Conservation (phyloP, 2,888 invertebrate species). For the Rhimphoctona megacephalus region DNA sequence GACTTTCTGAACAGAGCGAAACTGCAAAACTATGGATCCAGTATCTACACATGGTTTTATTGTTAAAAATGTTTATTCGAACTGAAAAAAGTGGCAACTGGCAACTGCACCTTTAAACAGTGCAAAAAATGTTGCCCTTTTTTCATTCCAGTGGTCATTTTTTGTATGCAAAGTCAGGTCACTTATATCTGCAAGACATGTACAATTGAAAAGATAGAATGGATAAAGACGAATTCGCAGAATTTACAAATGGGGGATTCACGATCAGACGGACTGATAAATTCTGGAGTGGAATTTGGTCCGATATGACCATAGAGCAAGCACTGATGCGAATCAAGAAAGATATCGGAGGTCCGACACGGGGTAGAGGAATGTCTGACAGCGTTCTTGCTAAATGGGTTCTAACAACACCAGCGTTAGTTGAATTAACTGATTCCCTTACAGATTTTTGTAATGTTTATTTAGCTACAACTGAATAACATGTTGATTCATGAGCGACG, state of each 20-base stretch:
- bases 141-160: slow-evolving; percentile 39
- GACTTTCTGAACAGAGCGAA: slow-evolving; percentile 3
- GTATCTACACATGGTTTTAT: slow-evolving; percentile 21
- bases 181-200: slow-evolving; percentile 33
- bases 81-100: slow-evolving; percentile 33
- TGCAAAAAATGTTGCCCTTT: slow-evolving; percentile 43
- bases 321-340: slow-evolving; percentile 16
- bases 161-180: slow-evolving; percentile 30
- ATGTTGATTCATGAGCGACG: slow-evolving; percentile 72
- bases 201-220: slow-evolving; percentile 28
- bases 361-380: slow-evolving; percentile 16
- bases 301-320: slow-evolving; percentile 32
- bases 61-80: slow-evolving; percentile 31
- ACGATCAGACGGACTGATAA: slow-evolving; percentile 25
- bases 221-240: slow-evolving; percentile 28
- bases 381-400: slow-evolving; percentile 24
- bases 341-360: slow-evolving; percentile 20
- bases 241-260: slow-evolving; percentile 19
- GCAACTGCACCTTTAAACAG: slow-evolving; percentile 22
- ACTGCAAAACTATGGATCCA: slow-evolving; percentile 34
- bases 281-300: slow-evolving; percentile 25
- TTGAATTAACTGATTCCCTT: slow-evolving; percentile 69
- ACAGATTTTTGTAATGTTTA: slow-evolving; percentile 71
- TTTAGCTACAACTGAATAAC: slow-evolving; percentile 74
- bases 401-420: slow-evolving; percentile 56